Conservation (phyloP, 2,113 vertebrate genomes). For the Helogale parvula region DNA sequence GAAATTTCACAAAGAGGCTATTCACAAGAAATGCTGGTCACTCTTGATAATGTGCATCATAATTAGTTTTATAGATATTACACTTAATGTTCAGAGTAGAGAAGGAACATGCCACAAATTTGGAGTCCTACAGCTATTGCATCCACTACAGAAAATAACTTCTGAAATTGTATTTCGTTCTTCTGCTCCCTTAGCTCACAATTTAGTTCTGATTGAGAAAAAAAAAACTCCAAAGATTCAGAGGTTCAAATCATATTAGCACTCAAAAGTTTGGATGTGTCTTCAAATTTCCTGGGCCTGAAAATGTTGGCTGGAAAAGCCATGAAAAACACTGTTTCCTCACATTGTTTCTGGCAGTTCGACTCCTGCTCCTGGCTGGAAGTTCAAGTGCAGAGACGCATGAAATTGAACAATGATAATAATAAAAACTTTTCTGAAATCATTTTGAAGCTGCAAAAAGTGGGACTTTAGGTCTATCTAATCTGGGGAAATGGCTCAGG, state of each 20-base stretch:
- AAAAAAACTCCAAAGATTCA: constrained; percentile 59
- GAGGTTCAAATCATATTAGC: constrained; percentile 66
- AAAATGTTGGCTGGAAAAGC: constrained; percentile 67
- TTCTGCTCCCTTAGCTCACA: constrained; percentile 62
- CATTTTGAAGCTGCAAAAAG: constrained; percentile 66
- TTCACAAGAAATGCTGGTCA: constrained; percentile 47
- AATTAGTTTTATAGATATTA: constrained; percentile 65
- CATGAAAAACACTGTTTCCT: constrained; percentile 38
- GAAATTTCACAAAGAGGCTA: constrained; percentile 47
- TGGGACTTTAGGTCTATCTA: constrained; percentile 70
- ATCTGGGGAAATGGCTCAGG: constrained; percentile 58
- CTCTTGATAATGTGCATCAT: constrained; percentile 58
- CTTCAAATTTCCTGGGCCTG: constrained; percentile 60
- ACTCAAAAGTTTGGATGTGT: constrained; percentile 65
- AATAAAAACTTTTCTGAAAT: constrained; percentile 79
- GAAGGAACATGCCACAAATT: constrained; percentile 33
- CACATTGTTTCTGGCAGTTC: constrained; percentile 68
- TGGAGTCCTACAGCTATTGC: background rate
- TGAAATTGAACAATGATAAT: constrained; percentile 83
- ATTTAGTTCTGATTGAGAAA: constrained; percentile 55
- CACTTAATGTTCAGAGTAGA: constrained; percentile 49
- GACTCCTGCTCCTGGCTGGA: constrained; percentile 73
- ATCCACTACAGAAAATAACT: constrained; percentile 42
- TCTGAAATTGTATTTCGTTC: constrained; percentile 43
- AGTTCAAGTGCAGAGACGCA: constrained; percentile 78